Evolutionary conservation across 2,113 vertebrate genomes (phyloP), one percentile per base, ranked within the genome.

Genomic region (Eptesicus fuscus): DNA sequence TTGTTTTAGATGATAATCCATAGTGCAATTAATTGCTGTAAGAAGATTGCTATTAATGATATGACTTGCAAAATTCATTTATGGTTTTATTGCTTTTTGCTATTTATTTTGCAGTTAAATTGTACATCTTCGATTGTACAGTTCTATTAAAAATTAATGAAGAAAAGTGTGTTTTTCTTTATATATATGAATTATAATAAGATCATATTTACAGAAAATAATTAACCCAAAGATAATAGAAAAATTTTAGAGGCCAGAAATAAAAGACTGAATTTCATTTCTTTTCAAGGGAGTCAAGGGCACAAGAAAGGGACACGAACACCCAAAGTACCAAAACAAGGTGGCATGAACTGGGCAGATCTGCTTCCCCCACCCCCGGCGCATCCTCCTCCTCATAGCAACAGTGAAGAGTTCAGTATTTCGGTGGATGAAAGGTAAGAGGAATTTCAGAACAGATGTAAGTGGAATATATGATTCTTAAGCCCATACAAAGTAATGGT

Each of bases 331-430:
- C 98, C 99, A 53, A 99, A 99, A 97, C 99, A 99, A 97, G 99
- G 98, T 76, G 99, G 99, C 92, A 99, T 99, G 99, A 99, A 99
- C 97, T 99, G 99, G 99, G 98, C 99, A 70, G 99, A 99, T 96
- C 98, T 99, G 67, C 98, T 99, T 91, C 99, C 99, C 76, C 99
- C 99, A 25, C 99, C 99, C 47, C 99, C 99, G 3, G 99, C 98
- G 30, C 99, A 99, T 94, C 99, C 99, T 73, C 99, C 99, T 44
- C 99, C 99, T 8, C 98, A 99, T 40, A 98, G 99, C 95, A 99
- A 97, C 91, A 98, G 98, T 9, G 99, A 99, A 95, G 99, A 99
- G 94, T 99, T 99, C 97, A 98, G 97, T 10, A 96, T 99, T 14
- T 98, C 99, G 0, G 98, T 99, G 83, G 99, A 99, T 83, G 99